phyloP scores from a whole-genome alignment of 2,113 vertebrate genomes.

The Odocoileus virginianus region DNA sequence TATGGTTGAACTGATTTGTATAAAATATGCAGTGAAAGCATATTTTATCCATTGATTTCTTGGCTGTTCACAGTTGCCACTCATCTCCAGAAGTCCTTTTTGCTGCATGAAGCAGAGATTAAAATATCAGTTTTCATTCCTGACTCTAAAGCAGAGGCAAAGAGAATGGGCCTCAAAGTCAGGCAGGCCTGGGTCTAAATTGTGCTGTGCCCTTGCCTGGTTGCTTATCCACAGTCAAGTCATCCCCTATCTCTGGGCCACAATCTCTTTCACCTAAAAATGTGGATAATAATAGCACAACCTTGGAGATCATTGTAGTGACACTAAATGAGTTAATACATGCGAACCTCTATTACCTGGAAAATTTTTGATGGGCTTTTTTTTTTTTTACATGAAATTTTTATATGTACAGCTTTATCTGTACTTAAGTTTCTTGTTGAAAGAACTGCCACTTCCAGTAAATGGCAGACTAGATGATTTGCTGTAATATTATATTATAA shows the following conservation, averaged over 20 bases:
- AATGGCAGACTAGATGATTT: not conserved
- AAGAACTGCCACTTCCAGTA: not conserved
- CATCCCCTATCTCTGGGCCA: not conserved
- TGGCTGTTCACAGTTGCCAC: not conserved
- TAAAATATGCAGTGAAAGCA: not conserved
- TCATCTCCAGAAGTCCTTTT: not conserved
- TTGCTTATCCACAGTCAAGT: not conserved
- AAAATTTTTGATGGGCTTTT: not conserved
- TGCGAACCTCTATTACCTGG: not conserved
- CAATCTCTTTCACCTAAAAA: not conserved
- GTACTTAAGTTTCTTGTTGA: not conserved
- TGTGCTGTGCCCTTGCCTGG: not conserved
- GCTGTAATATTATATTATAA: not conserved
- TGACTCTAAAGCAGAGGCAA: not conserved
- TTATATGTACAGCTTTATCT: not conserved
- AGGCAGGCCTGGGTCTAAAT: not conserved
- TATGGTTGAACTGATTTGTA: constrained; percentile 24
- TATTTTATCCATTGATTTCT: constrained; percentile 4
- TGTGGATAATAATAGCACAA: not conserved
- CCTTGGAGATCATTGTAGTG: not conserved
- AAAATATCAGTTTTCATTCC: not conserved
- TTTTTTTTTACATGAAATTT: not conserved
- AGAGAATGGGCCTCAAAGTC: not conserved
- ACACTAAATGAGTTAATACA: not conserved
- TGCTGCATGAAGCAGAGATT: not conserved